phyloP scores from a whole-genome alignment of 2,113 vertebrate genomes.

The Carlito syrichta region DNA sequence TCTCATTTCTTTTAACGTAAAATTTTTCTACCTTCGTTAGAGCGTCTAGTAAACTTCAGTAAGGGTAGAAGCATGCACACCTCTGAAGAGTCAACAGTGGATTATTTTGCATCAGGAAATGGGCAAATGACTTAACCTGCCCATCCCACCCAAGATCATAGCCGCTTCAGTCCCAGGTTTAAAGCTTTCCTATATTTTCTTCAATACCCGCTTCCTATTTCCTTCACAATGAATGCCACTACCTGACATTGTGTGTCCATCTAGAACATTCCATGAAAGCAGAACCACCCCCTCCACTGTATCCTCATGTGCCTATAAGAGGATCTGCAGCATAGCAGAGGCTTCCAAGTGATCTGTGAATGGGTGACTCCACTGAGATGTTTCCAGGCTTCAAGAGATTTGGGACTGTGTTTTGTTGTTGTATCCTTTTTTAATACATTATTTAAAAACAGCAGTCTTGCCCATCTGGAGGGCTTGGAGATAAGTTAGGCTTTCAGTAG shows the following conservation, averaged over 20 bases:
- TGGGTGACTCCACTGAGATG: background rate
- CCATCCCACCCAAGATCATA: too few species aligned
- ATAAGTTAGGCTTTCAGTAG: too few species aligned
- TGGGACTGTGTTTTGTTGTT: background rate
- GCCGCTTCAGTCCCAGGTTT: background rate
- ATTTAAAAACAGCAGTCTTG: too few species aligned
- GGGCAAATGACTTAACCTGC: too few species aligned
- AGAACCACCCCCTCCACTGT: background rate
- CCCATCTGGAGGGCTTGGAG: background rate
- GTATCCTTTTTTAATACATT: background rate
- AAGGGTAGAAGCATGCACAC: background rate
- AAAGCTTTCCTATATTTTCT: background rate
- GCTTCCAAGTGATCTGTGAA: too few species aligned
- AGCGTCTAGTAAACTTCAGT: slow-evolving; percentile 64
- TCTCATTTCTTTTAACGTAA: background rate
- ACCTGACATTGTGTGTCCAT: rapidly evolving
- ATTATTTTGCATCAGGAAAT: background rate
- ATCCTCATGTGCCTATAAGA: background rate
- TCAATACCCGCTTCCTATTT: background rate
- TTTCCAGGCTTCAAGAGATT: background rate
- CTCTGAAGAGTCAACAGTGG: rapidly evolving
- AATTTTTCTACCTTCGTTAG: slow-evolving; percentile 63
- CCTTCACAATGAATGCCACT: background rate
- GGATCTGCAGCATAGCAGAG: background rate
- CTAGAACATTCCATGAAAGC: background rate